phyloP scores from a whole-genome alignment of 2,797 vertebrate species.

The Tamandua tetradactyla region DNA sequence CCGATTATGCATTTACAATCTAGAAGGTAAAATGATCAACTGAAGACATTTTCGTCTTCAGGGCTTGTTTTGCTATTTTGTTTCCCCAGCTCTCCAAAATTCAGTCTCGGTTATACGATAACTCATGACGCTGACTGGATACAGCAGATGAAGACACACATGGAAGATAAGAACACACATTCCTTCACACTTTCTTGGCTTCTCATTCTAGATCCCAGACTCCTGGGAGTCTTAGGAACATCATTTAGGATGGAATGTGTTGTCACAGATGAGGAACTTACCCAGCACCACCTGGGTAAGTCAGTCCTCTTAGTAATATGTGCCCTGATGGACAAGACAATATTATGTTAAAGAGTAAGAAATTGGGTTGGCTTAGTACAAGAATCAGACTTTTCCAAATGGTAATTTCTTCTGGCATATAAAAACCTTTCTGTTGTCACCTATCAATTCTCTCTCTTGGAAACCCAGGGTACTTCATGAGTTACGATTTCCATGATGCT shows the following conservation, averaged over 20 bases:
- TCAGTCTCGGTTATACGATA: neutral
- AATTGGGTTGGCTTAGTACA: neutral
- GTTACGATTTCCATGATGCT: neutral
- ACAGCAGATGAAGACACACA: neutral
- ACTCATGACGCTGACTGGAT: neutral
- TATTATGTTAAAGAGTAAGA: conserved; percentile 25
- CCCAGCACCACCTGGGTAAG: neutral
- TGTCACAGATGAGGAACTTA: conserved; percentile 38
- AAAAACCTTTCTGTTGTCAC: conserved; percentile 34
- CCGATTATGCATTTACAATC: neutral
- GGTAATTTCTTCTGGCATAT: neutral
- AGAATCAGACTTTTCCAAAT: conserved; percentile 5
- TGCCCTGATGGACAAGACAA: neutral
- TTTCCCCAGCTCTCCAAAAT: neutral
- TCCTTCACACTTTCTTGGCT: neutral
- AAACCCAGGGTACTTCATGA: conserved; percentile 7
- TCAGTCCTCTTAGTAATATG: neutral
- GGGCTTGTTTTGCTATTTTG: neutral
- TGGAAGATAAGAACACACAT: too few species aligned
- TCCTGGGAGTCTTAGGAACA: neutral
- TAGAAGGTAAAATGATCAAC: conserved; percentile 48
- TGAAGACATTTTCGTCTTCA: neutral
- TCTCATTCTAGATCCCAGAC: conserved; percentile 28
- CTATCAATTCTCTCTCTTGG: neutral
- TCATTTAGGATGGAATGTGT: neutral